Evolutionary conservation across 2,888 invertebrate genomes (phyloP), one percentile per base, ranked within the genome.

Genomic region (Pyralis farinalis): DNA sequence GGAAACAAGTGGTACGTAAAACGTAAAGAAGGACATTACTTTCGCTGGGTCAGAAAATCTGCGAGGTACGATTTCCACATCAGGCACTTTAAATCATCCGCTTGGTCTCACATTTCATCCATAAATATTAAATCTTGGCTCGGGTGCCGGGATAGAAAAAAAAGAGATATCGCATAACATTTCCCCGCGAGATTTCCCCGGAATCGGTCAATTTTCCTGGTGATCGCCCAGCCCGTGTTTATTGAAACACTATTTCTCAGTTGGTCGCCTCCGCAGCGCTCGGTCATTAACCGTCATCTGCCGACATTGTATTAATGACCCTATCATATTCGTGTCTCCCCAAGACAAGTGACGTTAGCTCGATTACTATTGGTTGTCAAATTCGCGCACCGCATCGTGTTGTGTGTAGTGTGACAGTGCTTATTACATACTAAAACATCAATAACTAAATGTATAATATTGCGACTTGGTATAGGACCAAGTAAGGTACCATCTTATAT

Each of bases 91-190:
- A 86, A 86, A 87, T 88, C 87, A 86, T 85, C 61, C 81, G 85
- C 85, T 77, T 68, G 75, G 85, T 77, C 76, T 85, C 82, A 88
- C 84, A 84, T 84, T 86, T 85, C 84, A 81, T 81, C 86, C 80
- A 86, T 88, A 87, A 87, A 87, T 87, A 86, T 86, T 86, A 87
- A 87, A 86, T 82, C 79, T 81, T 76, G 76, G 73, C 76, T 76
- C 68, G 76, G 79, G 72, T 73, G 70, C 66, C 65, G 68, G 71
- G 68, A 77, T 75, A 79, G 78, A 80, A 82, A 78, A n/a, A 80
- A 81, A 83, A 74, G 72, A 76, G 78, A 77, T 82, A 79, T 81
- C 73, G 64, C 68, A 71, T 81, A 77, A 76, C 85, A 79, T 81
- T 83, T 79, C 69, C 77, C 75, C 71, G 66, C 56, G 72, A 73